Conservation (phyloP, 2,888 invertebrate genomes). For the Nineta flava region DNA sequence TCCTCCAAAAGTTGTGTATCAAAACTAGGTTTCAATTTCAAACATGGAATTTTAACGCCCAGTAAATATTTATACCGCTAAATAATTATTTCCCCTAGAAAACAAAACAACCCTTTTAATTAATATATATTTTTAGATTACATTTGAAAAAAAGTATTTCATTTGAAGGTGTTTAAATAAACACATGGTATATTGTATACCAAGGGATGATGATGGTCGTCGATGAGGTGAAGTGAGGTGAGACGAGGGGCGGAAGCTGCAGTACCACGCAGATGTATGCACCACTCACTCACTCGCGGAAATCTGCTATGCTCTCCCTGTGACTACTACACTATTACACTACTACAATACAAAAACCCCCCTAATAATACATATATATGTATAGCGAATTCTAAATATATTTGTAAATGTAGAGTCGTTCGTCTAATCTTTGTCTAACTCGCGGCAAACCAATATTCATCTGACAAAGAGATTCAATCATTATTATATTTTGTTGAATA, state of each 20-base stretch:
- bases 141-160: too few species aligned
- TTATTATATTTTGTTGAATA: too few species aligned
- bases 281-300: constrained; percentile 3
- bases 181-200: not conserved
- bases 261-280: constrained; percentile 5
- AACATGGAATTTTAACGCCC: too few species aligned
- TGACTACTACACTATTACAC: constrained; percentile 1
- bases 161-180: too few species aligned
- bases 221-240: constrained; percentile 1
- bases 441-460: not conserved
- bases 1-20: too few species aligned
- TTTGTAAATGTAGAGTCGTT: not conserved
- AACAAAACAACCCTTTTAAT: too few species aligned
- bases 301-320: constrained; percentile 2
- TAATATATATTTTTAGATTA: too few species aligned
- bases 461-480: not conserved
- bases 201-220: not conserved
- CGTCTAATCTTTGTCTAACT: not conserved
- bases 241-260: constrained; percentile 1
- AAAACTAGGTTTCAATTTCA: too few species aligned
- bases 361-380: not conserved
- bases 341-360: not conserved
- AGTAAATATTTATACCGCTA: too few species aligned
- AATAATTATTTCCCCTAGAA: too few species aligned
- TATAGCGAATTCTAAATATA: not conserved